Evolutionary conservation across 2,797 vertebrate genomes (phyloP).

Genomic region (Botia almorhae): DNA sequence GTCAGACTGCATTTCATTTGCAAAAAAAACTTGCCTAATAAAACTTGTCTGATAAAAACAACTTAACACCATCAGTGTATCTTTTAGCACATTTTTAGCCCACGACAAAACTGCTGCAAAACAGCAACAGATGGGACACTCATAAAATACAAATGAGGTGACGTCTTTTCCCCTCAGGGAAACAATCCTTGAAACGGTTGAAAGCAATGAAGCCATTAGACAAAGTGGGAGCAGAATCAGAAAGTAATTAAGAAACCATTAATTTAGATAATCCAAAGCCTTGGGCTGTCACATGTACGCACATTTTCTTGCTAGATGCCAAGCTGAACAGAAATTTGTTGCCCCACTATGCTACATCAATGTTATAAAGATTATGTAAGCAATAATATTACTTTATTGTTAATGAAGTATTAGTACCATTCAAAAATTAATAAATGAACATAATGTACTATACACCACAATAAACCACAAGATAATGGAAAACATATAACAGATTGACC

Average conservation of each 20-base stretch:
- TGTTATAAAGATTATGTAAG: not conserved
- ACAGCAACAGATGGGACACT: not conserved
- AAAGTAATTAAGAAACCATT: not conserved
- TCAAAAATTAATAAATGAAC: not conserved
- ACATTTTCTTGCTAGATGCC: not conserved
- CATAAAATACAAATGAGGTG: not conserved
- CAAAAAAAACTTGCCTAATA: not conserved
- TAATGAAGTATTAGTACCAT: not conserved
- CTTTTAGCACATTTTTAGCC: not conserved
- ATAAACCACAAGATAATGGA: no score
- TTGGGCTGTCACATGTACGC: not conserved
- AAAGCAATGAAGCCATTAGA: not conserved
- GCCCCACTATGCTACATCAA: not conserved
- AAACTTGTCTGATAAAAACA: not conserved
- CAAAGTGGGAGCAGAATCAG: not conserved
- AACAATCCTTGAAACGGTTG: not conserved
- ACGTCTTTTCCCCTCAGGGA: not conserved
- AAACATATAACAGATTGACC: no score
- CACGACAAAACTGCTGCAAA: not conserved
- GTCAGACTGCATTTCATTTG: not conserved
- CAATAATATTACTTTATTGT: not conserved
- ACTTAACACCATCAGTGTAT: not conserved
- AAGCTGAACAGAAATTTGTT: not conserved
- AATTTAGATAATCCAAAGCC: slow-evolving; percentile 4
- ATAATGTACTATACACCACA: no score